These are phyloP conservation scores for Myanophis thanlyinensis DNA, from an alignment of 2,113 vertebrate species.

Conservation along the genomic window DNA sequence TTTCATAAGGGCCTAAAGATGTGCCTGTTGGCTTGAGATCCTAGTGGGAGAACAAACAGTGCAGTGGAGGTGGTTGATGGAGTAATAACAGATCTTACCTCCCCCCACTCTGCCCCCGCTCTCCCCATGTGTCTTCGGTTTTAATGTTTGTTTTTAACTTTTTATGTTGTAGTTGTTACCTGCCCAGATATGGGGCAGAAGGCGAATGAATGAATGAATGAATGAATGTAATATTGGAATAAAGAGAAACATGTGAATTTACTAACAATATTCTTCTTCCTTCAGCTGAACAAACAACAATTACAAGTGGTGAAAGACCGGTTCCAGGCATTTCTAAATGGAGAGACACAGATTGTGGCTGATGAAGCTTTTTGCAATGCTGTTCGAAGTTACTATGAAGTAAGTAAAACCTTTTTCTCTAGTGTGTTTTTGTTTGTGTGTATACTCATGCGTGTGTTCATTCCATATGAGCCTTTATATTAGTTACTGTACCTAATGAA, in stretches of 20 bases:
- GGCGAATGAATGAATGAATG: too few species aligned
- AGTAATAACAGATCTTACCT: too few species aligned
- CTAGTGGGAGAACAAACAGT: too few species aligned
- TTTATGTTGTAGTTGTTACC: too few species aligned
- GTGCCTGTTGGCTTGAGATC: too few species aligned
- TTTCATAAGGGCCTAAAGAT: not conserved
- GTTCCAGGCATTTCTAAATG: slow-evolving; percentile 91
- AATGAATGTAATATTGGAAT: not conserved
- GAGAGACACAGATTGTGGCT: slow-evolving; percentile 90
- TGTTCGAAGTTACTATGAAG: slow-evolving; percentile 93
- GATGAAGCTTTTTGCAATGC: slow-evolving; percentile 99
- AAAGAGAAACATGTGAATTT: not conserved
- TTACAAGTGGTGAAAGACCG: slow-evolving; percentile 87
- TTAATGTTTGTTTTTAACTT: too few species aligned
- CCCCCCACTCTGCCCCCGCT: too few species aligned
- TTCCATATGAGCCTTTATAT: not conserved
- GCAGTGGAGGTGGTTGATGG: too few species aligned
- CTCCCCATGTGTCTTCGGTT: too few species aligned
- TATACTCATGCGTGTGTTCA: fast-evolving
- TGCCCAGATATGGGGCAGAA: too few species aligned
- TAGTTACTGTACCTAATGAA: slow-evolving; percentile 33
- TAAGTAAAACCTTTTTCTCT: slow-evolving; percentile 59
- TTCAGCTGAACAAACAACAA: slow-evolving; percentile 93
- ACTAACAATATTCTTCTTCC: not conserved
- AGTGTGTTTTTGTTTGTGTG: not conserved